Evolutionary conservation across 2,797 vertebrate genomes (phyloP).

Genomic region (Scyliorhinus canicula): DNA sequence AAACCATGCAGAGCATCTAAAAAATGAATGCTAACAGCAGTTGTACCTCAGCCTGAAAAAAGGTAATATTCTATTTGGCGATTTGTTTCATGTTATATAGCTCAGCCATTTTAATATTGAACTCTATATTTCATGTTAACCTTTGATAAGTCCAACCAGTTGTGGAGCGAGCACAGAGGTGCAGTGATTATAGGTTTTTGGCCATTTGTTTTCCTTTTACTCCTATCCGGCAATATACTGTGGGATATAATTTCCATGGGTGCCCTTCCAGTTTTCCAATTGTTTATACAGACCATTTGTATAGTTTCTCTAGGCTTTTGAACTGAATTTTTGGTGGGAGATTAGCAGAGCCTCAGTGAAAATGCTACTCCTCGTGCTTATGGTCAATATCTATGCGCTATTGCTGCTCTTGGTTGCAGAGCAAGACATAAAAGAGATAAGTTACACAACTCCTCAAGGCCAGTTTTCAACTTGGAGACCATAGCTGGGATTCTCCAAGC

Average conservation of each 20-base stretch:
- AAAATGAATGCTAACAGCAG: not conserved
- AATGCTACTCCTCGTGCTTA: not conserved
- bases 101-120: not conserved
- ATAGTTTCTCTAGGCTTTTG: not conserved
- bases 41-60: not conserved
- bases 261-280: not conserved
- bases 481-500: no score
- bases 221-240: not conserved
- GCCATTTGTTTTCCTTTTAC: not conserved
- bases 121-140: not conserved
- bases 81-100: not conserved
- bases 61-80: not conserved
- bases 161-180: not conserved
- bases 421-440: not conserved
- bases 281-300: not conserved
- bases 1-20: no score
- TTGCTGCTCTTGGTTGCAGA: not conserved
- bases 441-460: not conserved
- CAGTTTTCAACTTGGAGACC: not conserved
- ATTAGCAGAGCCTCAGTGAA: not conserved
- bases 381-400: not conserved
- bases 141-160: not conserved
- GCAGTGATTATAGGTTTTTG: not conserved
- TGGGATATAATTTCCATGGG: not conserved
- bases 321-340: not conserved